Conservation (phyloP, 64 coral and sea anemone genomes). For the Acropora yongei region DNA sequence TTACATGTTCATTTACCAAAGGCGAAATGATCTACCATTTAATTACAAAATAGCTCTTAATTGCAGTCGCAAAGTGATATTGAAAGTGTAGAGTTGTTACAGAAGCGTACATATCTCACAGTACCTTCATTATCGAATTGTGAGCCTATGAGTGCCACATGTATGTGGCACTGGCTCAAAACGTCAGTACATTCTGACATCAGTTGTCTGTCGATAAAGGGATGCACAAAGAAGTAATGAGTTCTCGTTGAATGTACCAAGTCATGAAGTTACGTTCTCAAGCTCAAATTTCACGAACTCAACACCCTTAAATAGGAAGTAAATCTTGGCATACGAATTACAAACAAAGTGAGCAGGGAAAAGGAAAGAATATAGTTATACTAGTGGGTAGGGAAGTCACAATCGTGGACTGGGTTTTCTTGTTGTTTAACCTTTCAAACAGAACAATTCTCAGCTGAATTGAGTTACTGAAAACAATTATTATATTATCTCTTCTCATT, state of each 20-base stretch:
- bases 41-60: background rate
- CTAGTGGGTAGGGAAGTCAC: constrained; percentile 14
- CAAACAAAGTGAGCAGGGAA: constrained; percentile 14
- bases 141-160: constrained; percentile 6
- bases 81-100: background rate
- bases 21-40: background rate
- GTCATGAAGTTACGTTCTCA: constrained; percentile 1
- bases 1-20: background rate
- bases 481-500: constrained; percentile 18
- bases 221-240: constrained; percentile 10
- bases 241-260: constrained; percentile 18
- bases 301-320: background rate
- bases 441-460: constrained; percentile 8
- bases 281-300: constrained; percentile 8
- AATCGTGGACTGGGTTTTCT: constrained; percentile 16
- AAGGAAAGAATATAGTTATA: background rate
- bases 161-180: constrained; percentile 16
- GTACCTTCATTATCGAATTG: constrained; percentile 14
- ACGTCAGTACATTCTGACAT: constrained; percentile 14
- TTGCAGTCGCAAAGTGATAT: background rate
- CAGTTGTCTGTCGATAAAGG: constrained; percentile 11
- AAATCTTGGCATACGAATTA: constrained; percentile 9
- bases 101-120: constrained; percentile 2
- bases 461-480: constrained; percentile 9
- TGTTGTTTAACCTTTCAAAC: background rate